These are phyloP conservation scores for Tachuris rubrigastra DNA, from an alignment of 2,113 vertebrate genomes.

Conservation along the genomic window DNA sequence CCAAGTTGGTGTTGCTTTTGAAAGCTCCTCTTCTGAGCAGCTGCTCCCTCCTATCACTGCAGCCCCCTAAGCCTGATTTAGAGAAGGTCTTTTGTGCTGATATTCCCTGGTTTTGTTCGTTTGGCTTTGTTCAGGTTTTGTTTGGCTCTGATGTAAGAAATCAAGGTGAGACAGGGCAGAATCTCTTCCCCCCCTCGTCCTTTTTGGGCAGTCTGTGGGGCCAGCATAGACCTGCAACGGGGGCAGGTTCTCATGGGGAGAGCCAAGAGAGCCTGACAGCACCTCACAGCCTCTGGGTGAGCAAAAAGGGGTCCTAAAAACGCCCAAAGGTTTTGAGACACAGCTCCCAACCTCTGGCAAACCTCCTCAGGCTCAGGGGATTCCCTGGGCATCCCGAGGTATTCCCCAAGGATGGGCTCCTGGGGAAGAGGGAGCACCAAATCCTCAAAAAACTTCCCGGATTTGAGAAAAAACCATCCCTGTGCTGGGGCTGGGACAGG, in stretches of 20 bases:
- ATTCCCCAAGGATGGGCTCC: neutral
- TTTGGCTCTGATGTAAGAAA: neutral
- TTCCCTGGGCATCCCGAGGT: neutral
- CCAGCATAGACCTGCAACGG: neutral
- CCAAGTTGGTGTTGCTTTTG: neutral
- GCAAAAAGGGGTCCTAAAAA: neutral
- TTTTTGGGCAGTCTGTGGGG: neutral
- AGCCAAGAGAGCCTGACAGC: rapidly evolving
- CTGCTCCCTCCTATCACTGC: neutral
- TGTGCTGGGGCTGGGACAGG: neutral
- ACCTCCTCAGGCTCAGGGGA: neutral
- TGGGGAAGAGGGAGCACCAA: neutral
- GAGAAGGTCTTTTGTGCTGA: neutral
- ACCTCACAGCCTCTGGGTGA: neutral
- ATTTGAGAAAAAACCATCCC: neutral
- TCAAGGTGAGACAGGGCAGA: neutral
- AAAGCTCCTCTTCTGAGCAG: neutral
- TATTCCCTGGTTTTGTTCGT: neutral
- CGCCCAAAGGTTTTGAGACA: neutral
- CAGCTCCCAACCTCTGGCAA: neutral
- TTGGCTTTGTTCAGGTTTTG: neutral
- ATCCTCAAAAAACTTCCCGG: neutral
- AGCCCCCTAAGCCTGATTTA: neutral
- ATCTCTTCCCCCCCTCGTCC: neutral
- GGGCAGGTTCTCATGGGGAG: neutral